Conservation (phyloP, 2,888 invertebrate genomes). For the Volucella inflata region DNA sequence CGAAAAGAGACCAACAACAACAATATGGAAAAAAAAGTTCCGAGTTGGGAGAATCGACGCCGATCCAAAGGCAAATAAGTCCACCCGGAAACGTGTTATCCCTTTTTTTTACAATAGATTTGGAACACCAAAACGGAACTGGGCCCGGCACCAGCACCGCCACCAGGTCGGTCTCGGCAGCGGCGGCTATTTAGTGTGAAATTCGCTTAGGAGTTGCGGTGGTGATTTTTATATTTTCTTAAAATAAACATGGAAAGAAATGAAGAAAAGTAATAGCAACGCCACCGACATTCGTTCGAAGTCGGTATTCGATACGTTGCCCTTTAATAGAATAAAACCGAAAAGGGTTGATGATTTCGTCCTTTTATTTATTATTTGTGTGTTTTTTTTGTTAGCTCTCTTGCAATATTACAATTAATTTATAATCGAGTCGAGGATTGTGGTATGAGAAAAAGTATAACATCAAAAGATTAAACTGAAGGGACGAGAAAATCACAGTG, state of each 20-base stretch:
- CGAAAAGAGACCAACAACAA: slow-evolving; percentile 32
- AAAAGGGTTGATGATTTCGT: slow-evolving; percentile 61
- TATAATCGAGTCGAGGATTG: slow-evolving; percentile 73
- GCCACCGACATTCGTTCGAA: slow-evolving; percentile 59
- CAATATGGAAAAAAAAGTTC: slow-evolving; percentile 36
- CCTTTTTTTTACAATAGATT: slow-evolving; percentile 59
- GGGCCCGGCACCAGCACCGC: slow-evolving; percentile 1
- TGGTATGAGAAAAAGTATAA: slow-evolving; percentile 24
- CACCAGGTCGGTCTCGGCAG: slow-evolving; percentile 9
- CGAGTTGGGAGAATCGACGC: slow-evolving; percentile 21
- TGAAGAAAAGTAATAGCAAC: slow-evolving; percentile 54
- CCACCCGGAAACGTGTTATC: slow-evolving; percentile 69
- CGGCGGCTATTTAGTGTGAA: slow-evolving; percentile 30
- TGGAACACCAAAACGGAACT: slow-evolving; percentile 52
- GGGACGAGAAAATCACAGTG: neutral
- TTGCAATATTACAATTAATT: slow-evolving; percentile 77
- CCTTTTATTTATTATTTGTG: slow-evolving; percentile 17
- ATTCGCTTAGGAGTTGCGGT: slow-evolving; percentile 46
- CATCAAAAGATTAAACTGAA: slow-evolving; percentile 37
- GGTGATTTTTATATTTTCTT: slow-evolving; percentile 73
- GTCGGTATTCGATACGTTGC: slow-evolving; percentile 17
- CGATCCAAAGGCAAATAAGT: slow-evolving; percentile 72
- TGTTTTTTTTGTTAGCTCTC: slow-evolving; percentile 56
- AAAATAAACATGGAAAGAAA: slow-evolving; percentile 54
- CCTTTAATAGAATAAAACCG: slow-evolving; percentile 28